phyloP scores from a whole-genome alignment of 2,797 vertebrate genomes.

The Pelochelys cantorii region DNA sequence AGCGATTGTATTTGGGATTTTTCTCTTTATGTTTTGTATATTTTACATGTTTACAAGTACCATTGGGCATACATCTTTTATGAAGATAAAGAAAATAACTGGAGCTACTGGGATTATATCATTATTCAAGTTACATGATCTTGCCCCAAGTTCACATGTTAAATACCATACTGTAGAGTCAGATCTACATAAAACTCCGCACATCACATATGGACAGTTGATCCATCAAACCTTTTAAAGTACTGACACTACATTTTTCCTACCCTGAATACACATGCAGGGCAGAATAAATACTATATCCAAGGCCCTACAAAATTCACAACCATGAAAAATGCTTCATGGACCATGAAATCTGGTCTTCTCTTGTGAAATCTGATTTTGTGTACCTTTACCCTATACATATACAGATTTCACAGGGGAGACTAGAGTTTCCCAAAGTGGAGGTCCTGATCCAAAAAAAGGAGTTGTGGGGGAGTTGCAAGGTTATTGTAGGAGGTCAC shows the following conservation, averaged over 20 bases:
- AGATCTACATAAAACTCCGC: neutral
- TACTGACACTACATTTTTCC: neutral
- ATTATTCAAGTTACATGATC: neutral
- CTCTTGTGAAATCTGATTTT: too few relatives aligned
- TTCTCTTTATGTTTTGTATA: neutral
- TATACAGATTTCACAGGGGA: too few relatives aligned
- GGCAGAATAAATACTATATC: neutral
- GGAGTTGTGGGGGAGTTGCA: too few relatives aligned
- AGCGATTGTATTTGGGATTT: neutral
- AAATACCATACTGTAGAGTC: neutral
- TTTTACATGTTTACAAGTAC: neutral
- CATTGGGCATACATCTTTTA: neutral
- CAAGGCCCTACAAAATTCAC: too few relatives aligned
- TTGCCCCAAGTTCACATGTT: neutral
- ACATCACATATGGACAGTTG: too few relatives aligned
- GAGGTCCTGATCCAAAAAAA: too few relatives aligned
- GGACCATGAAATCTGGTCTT: too few relatives aligned
- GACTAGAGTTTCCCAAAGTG: too few relatives aligned
- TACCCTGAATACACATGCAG: too few relatives aligned
- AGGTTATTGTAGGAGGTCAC: too few relatives aligned
- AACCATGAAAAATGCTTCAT: too few relatives aligned
- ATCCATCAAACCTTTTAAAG: neutral
- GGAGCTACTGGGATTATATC: neutral
- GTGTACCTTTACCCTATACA: too few relatives aligned
- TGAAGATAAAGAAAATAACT: neutral